Conservation (phyloP, 1,140 invertebrate species). For the Leptinotarsa lineolata region DNA sequence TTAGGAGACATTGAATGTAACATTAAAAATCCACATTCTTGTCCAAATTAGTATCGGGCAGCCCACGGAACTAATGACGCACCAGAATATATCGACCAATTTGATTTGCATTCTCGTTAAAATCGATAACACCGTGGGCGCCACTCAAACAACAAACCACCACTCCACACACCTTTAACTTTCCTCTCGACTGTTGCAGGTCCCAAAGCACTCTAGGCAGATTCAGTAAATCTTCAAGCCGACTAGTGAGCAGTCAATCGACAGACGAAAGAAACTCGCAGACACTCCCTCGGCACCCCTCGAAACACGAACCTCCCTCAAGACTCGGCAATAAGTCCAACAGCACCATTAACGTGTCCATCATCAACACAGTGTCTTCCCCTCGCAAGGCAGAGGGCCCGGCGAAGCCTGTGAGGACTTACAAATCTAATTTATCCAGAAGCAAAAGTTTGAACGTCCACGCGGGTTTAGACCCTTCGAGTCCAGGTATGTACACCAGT, state of each 20-base stretch:
- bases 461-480: constrained; percentile 44
- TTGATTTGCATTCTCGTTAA: not conserved
- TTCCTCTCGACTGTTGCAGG: constrained; percentile 55
- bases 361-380: constrained; percentile 66
- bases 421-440: constrained; percentile 71
- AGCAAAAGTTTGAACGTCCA: constrained; percentile 87
- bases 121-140: constrained; percentile 11
- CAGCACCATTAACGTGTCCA: constrained; percentile 76
- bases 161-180: not conserved
- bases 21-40: constrained; percentile 5
- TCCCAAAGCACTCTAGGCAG: constrained; percentile 72
- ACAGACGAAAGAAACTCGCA: constrained; percentile 70
- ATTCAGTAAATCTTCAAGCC: constrained; percentile 77
- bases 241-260: constrained; percentile 62
- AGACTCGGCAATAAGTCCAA: constrained; percentile 60
- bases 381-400: constrained; percentile 60
- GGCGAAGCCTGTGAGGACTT: constrained; percentile 73
- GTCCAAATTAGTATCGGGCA: constrained; percentile 11
- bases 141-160: constrained; percentile 2
- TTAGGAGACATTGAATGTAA: not conserved
- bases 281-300: constrained; percentile 70
- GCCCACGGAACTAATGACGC: constrained; percentile 1
- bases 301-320: constrained; percentile 61
- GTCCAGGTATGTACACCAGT: constrained; percentile 69
- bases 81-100: not conserved